Base-by-base conservation (phyloP, 2,797 vertebrate species). In the Vireo griseus region DNA sequence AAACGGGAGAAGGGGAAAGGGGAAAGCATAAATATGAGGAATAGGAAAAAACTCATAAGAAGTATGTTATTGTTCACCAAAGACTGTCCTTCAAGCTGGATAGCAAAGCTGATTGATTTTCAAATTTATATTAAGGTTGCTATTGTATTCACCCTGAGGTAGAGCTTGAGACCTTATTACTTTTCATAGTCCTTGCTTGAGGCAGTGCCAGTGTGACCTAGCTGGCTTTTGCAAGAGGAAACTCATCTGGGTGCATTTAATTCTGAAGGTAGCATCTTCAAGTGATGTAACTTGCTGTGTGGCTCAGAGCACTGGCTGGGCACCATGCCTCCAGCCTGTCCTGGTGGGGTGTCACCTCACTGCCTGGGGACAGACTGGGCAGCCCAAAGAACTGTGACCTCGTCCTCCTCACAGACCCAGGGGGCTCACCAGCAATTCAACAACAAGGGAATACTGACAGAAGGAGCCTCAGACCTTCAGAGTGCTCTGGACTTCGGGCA, bases 331-430 rank as follows among this genome's bases (percentile, higher is more conserved):
- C 26, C 28, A 24, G 29, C 29, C 35, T 52, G 22, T 57, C 20
- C 48, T 1, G 2, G 2, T 44, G 28, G 16, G 5, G 1, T 76
- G 22, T 87, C 47, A 33, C 35, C 40, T 79, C 44, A 7, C 24
- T 9, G 19, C 5, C 47, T 54, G 45, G 54, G 39, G n/a, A 10
- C 21, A 68, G 15, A 13, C 5, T 6, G 33, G 20, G 16, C 50
- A 50, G 45, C n/a, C 35, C 16, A 9, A 48, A 45, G 45, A 58
- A 20, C 61, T 45, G 16, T 5, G 13, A 1, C 0, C 0, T 11
- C 35, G 7, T 57, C 37, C 44, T 72, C 40, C 28, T 16, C 54
- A 55, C 10, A 63, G 44, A 13, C 19, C 17, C 19, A 11, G 16
- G 0, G 4, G 16, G 55, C 31, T 58, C 26, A 14, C 18, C 22